These are phyloP conservation scores for Acleris literana DNA, from an alignment of 2,888 invertebrate genomes.

Conservation along the genomic window DNA sequence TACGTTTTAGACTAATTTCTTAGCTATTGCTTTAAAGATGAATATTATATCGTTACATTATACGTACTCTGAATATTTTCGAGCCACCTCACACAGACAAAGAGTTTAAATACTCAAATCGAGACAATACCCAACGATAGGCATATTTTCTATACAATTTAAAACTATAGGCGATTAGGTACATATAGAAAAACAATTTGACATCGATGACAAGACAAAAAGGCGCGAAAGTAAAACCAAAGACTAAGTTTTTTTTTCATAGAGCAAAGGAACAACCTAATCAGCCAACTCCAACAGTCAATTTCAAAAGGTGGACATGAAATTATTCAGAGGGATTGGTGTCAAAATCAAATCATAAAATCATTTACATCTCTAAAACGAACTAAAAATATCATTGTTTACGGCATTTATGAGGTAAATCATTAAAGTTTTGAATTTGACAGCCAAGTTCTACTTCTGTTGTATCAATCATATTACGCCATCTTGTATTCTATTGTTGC, in stretches of 20 bases:
- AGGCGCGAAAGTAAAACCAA: background rate
- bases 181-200: background rate
- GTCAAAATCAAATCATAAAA: slow-evolving; percentile 6
- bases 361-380: background rate
- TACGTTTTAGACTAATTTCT: slow-evolving; percentile 43
- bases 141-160: no score
- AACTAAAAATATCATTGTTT: background rate
- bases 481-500: slow-evolving; percentile 51
- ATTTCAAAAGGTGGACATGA: slow-evolving; percentile 3
- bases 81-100: background rate
- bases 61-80: slow-evolving; percentile 38
- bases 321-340: slow-evolving; percentile 12
- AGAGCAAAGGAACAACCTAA: background rate
- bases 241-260: slow-evolving; percentile 1
- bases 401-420: background rate
- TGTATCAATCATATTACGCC: slow-evolving; percentile 50
- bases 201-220: background rate
- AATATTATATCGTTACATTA: slow-evolving; percentile 56
- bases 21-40: slow-evolving; percentile 66
- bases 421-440: slow-evolving; percentile 14
- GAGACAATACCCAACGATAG: no score
- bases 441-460: slow-evolving; percentile 38
- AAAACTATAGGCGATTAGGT: background rate
- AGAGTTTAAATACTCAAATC: no score
- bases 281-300: background rate